These are phyloP conservation scores for Diadumene lineata DNA, from an alignment of 92 coral and sea anemone species.

Conservation along the genomic window DNA sequence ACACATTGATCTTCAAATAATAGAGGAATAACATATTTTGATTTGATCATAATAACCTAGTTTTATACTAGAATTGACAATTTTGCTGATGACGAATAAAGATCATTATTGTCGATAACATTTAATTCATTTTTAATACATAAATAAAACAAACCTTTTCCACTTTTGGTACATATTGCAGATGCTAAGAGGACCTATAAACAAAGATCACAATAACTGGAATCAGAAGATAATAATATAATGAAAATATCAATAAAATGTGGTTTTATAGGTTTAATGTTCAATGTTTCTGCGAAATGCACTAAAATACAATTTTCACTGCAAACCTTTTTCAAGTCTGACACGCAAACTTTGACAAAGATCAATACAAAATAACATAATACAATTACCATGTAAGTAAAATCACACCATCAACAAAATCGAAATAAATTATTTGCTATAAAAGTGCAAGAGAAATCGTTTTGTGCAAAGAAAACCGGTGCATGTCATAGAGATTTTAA, in stretches of 20 bases:
- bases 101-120: not conserved
- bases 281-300: not conserved
- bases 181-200: slow-evolving; percentile 97
- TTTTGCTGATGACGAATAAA: not conserved
- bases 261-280: not conserved
- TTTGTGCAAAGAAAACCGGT: slow-evolving; percentile 5
- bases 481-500: slow-evolving; percentile 13
- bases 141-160: slow-evolving; percentile 80
- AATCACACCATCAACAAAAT: not conserved
- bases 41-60: not conserved
- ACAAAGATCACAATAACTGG: too few species aligned
- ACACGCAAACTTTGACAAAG: not conserved
- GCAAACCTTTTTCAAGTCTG: not conserved
- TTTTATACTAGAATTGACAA: not conserved
- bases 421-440: not conserved
- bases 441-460: not conserved
- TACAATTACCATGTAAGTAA: not conserved
- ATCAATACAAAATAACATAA: not conserved
- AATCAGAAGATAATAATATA: not conserved
- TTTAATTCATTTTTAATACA: not conserved
- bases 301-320: not conserved
- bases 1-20: too few species aligned
- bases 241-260: not conserved
- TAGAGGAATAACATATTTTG: too few species aligned
- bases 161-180: slow-evolving; percentile 98